Evolutionary conservation across 2,888 invertebrate genomes (phyloP).

Genomic region (Lomographa bimaculata): DNA sequence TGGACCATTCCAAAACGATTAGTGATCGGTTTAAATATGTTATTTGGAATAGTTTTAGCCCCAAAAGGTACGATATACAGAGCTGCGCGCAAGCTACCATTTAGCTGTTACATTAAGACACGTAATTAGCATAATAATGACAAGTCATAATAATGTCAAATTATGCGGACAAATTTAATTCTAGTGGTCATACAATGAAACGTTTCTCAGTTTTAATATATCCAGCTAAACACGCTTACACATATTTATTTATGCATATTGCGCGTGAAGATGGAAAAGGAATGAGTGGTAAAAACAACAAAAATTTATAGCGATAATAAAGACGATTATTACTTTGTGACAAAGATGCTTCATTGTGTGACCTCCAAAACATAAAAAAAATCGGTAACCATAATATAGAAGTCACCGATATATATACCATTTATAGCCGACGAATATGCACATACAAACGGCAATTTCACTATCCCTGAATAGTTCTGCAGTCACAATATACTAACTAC

Average conservation of each 20-base stretch:
- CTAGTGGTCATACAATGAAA: slow-evolving; percentile 19
- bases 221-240: too few relatives aligned
- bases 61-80: slow-evolving; percentile 76
- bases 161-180: slow-evolving; percentile 16
- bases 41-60: slow-evolving; percentile 63
- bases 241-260: too few relatives aligned
- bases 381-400: slow-evolving; percentile 33
- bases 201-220: too few relatives aligned
- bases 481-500: background rate
- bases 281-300: too few relatives aligned
- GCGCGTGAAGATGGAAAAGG: too few relatives aligned
- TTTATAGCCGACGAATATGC: slow-evolving; percentile 23
- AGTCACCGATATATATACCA: slow-evolving; percentile 37
- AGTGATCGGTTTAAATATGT: slow-evolving; percentile 17
- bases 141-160: slow-evolving; percentile 1
- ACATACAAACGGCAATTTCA: slow-evolving; percentile 18
- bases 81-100: slow-evolving; percentile 77
- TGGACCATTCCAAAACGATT: slow-evolving; percentile 47
- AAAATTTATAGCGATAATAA: too few relatives aligned
- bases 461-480: slow-evolving; percentile 6
- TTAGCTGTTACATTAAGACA: slow-evolving; percentile 66
- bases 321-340: too few relatives aligned
- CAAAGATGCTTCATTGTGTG: slow-evolving; percentile 11
- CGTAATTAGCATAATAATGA: slow-evolving; percentile 15
- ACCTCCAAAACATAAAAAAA: slow-evolving; percentile 27